Evolutionary conservation across 2,797 vertebrate genomes (phyloP).

Genomic region (Neoniphon sammara): DNA sequence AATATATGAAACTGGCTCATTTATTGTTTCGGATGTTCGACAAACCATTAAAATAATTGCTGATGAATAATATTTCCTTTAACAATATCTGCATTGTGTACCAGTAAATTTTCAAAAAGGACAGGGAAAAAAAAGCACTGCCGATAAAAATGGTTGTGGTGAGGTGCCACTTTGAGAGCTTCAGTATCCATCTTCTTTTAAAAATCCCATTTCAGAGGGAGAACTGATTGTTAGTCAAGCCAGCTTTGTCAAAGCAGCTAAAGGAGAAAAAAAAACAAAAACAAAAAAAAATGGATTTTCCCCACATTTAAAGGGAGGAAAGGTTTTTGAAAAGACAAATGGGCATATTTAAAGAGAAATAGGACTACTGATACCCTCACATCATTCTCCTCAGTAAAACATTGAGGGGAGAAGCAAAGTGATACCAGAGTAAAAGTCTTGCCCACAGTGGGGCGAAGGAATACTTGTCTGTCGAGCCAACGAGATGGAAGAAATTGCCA

Average conservation of each 20-base stretch:
- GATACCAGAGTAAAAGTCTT: slow-evolving; percentile 63
- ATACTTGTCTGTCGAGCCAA: slow-evolving; percentile 76
- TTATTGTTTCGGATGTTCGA: slow-evolving; percentile 60
- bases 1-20: slow-evolving; percentile 59
- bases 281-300: slow-evolving; percentile 22
- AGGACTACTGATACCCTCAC: slow-evolving; percentile 55
- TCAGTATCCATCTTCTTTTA: slow-evolving; percentile 65
- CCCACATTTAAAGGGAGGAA: slow-evolving; percentile 58
- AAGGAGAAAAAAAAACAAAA: slow-evolving; percentile 68
- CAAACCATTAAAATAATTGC: slow-evolving; percentile 60
- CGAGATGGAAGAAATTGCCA: slow-evolving; percentile 48
- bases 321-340: slow-evolving; percentile 66
- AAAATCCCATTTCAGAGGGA: slow-evolving; percentile 57
- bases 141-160: slow-evolving; percentile 63
- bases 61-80: slow-evolving; percentile 59
- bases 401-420: slow-evolving; percentile 54
- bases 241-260: slow-evolving; percentile 74
- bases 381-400: slow-evolving; percentile 59
- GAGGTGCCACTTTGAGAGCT: slow-evolving; percentile 67
- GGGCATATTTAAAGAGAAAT: slow-evolving; percentile 68
- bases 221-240: slow-evolving; percentile 54
- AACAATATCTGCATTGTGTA: slow-evolving; percentile 73
- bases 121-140: not conserved
- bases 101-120: slow-evolving; percentile 61
- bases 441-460: slow-evolving; percentile 58